phyloP scores from a whole-genome alignment of 2,113 vertebrate genomes.

The Dasyornis broadbenti region DNA sequence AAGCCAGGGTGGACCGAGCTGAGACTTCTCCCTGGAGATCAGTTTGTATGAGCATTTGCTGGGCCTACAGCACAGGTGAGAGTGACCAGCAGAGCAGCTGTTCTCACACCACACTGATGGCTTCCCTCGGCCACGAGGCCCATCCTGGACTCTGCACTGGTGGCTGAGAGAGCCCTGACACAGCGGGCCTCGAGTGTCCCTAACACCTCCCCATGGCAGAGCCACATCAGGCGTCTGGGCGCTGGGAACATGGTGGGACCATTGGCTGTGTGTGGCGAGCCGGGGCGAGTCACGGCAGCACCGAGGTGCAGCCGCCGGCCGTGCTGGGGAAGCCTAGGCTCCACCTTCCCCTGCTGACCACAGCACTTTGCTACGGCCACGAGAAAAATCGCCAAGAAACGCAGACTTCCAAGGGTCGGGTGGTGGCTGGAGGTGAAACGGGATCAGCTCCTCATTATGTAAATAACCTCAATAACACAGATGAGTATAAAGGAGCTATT shows the following conservation, averaged over 20 bases:
- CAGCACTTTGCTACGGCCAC: neutral
- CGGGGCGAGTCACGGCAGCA: neutral
- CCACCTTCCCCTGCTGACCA: neutral
- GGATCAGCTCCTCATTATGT: slow-evolving; percentile 10
- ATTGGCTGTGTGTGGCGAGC: neutral
- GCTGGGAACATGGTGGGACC: neutral
- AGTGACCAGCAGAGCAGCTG: accelerated
- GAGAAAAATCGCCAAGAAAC: accelerated
- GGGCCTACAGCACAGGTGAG: neutral
- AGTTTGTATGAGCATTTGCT: neutral
- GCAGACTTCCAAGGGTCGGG: neutral
- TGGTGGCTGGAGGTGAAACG: neutral
- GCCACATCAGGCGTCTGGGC: neutral
- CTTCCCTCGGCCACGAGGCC: neutral
- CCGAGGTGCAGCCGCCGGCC: neutral
- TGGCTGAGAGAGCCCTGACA: neutral
- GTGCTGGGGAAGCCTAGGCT: neutral
- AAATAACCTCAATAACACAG: neutral
- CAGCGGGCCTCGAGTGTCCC: neutral
- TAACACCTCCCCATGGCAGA: neutral
- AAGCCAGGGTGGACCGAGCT: neutral
- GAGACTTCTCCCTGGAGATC: neutral
- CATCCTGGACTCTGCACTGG: neutral
- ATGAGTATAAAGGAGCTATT: neutral
- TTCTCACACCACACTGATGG: accelerated